Evolutionary conservation across 1,140 invertebrate genomes (phyloP), one percentile per base, ranked within the genome.

Genomic region (Rhynchophorus ferrugineus): DNA sequence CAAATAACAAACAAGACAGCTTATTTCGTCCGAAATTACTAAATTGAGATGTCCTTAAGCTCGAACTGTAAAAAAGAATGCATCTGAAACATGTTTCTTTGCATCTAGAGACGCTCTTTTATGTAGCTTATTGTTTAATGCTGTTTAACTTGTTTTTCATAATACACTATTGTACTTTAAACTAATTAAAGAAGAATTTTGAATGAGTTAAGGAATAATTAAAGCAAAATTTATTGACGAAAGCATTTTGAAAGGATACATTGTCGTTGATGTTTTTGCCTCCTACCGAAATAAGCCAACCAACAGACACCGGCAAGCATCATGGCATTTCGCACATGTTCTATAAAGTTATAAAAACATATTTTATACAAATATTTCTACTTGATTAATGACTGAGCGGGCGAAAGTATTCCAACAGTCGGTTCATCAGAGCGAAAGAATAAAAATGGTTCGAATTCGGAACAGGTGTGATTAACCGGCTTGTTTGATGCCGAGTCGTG

Each of bases 381-480:
- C 35, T 54, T 54, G 51, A 54, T 54, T 54, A 54, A 54, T 54
- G 51, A 43, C 44, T 42, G 33, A 47, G 44, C 33, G 22, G 44
- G 38, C 38, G 38, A 20, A 54, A 54, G 44, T 54, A 54, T 54
- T 38, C 21, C 44, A 16, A 34, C 38, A 49, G 46, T 49, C 53
- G 53, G 46, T 55, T 55, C 53, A 55, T 55, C 53, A 55, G 53
- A 55, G 39, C 29, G 44, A 55, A 55, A 55, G 29, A 55, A 55
- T 55, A 55, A 55, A 55, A 55, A 55, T 55, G 42, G 35, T 44
- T 48, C 53, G 53, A 55, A 55, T 54, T 55, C 42, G 45, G 43
- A 44, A 44, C 53, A 55, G 53, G 53, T 55, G 53, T 55, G 53
- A 55, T 55, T 55, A 55, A 55, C 53, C 53, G 53, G 53, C 45